A percentile compares a stretch with the other conserved stretches of the same genome.
These are phyloP conservation scores for Malthinus flaveolus DNA, from an alignment of 2,888 invertebrate genomes.

Conservation along the genomic window DNA sequence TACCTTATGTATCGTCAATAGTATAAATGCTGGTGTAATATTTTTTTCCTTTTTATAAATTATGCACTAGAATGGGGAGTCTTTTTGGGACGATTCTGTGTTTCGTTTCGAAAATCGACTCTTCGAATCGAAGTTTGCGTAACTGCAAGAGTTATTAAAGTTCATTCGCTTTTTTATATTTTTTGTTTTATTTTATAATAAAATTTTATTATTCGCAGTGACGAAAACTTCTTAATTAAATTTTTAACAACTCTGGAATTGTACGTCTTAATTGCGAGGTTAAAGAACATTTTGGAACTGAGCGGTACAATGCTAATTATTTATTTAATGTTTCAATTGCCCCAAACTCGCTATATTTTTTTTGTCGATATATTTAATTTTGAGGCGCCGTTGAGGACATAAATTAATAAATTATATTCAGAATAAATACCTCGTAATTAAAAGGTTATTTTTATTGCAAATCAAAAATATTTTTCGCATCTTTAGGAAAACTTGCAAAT, in stretches of 20 bases:
- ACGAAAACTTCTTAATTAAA: background rate
- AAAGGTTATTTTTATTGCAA: too few species aligned
- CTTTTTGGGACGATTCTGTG: background rate
- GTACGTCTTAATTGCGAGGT: too few species aligned
- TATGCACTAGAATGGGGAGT: conserved; percentile 1
- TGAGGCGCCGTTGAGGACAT: too few species aligned
- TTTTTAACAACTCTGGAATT: too few species aligned
- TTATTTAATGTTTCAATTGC: too few species aligned
- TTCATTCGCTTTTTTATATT: conserved; percentile 5
- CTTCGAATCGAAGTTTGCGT: background rate
- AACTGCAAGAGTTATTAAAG: conserved; percentile 2
- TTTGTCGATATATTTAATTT: too few species aligned
- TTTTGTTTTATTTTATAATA: conserved; percentile 1
- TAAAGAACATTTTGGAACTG: background rate
- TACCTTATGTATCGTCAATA: background rate
- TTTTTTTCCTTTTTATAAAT: conserved; percentile 1
- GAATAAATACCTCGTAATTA: too few species aligned
- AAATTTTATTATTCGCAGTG: conserved; percentile 1
- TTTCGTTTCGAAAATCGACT: background rate
- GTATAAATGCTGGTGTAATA: conserved; percentile 1
- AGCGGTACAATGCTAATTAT: background rate
- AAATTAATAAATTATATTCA: too few species aligned
- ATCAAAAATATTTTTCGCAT: too few species aligned
- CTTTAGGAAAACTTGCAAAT: too few species aligned
- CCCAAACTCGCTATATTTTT: too few species aligned